Conservation (phyloP, 2,888 invertebrate species). For the Philaethria dido region DNA sequence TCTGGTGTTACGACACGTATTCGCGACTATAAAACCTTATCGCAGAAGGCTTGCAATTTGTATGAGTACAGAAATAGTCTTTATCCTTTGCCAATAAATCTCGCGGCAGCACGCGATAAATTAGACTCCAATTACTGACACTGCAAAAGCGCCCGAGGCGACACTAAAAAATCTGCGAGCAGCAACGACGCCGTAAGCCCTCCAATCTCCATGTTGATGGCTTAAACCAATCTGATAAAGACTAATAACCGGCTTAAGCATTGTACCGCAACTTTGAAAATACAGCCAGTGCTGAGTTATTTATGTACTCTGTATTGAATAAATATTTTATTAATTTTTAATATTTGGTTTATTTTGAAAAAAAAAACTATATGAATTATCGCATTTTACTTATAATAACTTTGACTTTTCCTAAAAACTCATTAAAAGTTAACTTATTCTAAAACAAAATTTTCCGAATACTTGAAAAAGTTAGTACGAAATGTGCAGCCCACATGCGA, state of each 20-base stretch:
- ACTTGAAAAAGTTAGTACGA: neutral
- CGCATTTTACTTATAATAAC: neutral
- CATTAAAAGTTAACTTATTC: neutral
- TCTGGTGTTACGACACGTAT: slow-evolving; percentile 18
- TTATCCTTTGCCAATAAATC: slow-evolving; percentile 62
- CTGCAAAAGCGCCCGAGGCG: slow-evolving; percentile 40
- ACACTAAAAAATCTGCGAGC: slow-evolving; percentile 39
- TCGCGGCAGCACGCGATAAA: slow-evolving; percentile 58
- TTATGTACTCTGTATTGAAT: neutral
- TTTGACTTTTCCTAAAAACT: neutral
- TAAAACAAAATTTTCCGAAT: neutral
- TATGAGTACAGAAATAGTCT: slow-evolving; percentile 55
- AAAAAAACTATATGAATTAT: no score
- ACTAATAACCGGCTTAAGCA: slow-evolving; percentile 31
- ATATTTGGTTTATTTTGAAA: neutral
- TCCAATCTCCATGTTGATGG: slow-evolving; percentile 36
- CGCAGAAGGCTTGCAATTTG: slow-evolving; percentile 31
- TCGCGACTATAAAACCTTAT: slow-evolving; percentile 26
- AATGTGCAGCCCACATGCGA: slow-evolving; percentile 13
- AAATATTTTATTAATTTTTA: neutral
- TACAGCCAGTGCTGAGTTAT: neutral
- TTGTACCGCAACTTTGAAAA: slow-evolving; percentile 15
- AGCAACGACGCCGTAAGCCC: slow-evolving; percentile 34
- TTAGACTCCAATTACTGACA: slow-evolving; percentile 57
- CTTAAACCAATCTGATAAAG: slow-evolving; percentile 36